phyloP scores from a whole-genome alignment of 2,113 vertebrate genomes.

The Mirza zaza region DNA sequence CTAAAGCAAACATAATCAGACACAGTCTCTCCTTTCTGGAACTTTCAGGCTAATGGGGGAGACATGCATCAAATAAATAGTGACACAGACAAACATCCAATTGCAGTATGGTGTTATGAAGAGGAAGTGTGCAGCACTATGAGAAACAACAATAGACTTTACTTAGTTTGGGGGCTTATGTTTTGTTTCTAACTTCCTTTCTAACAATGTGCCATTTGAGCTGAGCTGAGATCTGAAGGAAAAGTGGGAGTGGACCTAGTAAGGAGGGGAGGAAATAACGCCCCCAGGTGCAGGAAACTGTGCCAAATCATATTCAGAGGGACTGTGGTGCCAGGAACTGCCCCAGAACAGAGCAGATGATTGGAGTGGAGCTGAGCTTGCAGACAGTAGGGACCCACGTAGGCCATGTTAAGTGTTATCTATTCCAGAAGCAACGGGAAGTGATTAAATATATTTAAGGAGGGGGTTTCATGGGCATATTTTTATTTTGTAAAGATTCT shows the following conservation, averaged over 20 bases:
- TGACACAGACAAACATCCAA: not conserved
- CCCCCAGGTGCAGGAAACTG: not conserved
- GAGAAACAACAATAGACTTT: not conserved
- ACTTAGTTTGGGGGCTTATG: not conserved
- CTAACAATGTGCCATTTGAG: not conserved
- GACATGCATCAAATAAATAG: not conserved
- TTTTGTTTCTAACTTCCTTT: not conserved
- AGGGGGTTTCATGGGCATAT: not conserved
- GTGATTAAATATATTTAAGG: not conserved
- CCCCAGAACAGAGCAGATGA: not conserved
- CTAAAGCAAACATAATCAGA: not conserved
- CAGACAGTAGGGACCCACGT: not conserved
- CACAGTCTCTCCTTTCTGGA: not conserved
- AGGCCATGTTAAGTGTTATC: not conserved
- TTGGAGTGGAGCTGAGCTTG: not conserved
- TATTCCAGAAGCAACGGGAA: not conserved
- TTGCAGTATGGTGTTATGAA: not conserved
- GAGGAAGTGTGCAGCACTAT: not conserved
- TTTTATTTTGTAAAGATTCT: not conserved
- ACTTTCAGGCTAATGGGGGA: not conserved
- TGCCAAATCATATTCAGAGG: not conserved
- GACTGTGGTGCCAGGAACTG: rapidly evolving
- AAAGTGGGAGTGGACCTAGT: not conserved
- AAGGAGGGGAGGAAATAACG: not conserved
- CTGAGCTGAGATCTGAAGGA: not conserved